Evolutionary conservation across 2,888 invertebrate genomes (phyloP), one percentile per base, ranked within the genome.

Genomic region (Drosophila limbata): DNA sequence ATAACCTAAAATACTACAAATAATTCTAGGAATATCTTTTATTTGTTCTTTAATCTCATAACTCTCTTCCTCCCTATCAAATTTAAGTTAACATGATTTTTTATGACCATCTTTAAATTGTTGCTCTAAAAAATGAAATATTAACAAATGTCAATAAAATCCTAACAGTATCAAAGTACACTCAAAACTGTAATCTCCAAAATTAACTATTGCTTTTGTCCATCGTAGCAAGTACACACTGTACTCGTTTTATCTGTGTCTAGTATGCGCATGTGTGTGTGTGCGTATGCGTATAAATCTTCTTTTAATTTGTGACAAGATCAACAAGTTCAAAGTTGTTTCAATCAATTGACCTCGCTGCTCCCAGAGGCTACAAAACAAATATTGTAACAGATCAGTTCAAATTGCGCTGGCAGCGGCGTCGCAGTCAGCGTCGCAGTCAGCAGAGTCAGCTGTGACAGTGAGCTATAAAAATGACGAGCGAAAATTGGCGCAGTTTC

Each of bases 271-370:
- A 19, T 55, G 53, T 66, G 53, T 57, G 63, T 73, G 60, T 68
- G 52, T 52, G 47, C 75, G 74, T 81, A 69, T 66, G 80, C 82
- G 80, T 90, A 91, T 91, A 91, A 92, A 91, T 91, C 91, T 91
- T 91, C 85, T 89, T 90, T 92, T 92, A 92, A 92, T 92, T 92
- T 92, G 92, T 92, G 91, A 92, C 92, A 92, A 92, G 92, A 92
- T 92, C 92, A 92, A 91, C 92, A 91, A 92, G 92, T 92, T 92
- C 92, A 92, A 92, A 92, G 92, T 91, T 92, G 92, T 91, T 90
- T 90, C 89, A 90, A 90, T 92, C 92, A 92, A 92, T 92, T 92
- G 92, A 92, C 92, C 92, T 91, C 90, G 82, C 83, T 60, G 81
- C 90, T 89, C 81, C 87, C 90, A 90, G 88, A 72, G 90, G 87